phyloP scores from a whole-genome alignment of 2,113 vertebrate species.

The Leucoraja erinaceus region DNA sequence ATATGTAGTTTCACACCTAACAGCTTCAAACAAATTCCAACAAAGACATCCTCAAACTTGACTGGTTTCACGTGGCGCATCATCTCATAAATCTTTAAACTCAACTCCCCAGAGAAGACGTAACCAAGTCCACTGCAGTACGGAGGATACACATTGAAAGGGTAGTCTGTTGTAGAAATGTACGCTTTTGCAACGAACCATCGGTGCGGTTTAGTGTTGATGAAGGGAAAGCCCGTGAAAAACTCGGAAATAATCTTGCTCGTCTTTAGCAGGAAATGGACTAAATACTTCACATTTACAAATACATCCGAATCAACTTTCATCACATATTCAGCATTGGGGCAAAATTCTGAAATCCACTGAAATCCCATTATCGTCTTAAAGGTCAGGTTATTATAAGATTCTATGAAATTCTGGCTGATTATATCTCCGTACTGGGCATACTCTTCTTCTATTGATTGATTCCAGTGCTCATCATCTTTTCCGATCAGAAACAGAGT shows the following conservation, averaged over 20 bases:
- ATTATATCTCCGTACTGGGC: slow-evolving; percentile 56
- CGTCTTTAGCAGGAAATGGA: slow-evolving; percentile 49
- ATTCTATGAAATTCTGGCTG: slow-evolving; percentile 56
- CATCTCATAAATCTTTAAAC: slow-evolving; percentile 51
- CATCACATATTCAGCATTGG: slow-evolving; percentile 53
- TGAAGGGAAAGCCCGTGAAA: slow-evolving; percentile 55
- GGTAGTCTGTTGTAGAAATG: slow-evolving; percentile 56
- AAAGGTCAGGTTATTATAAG: slow-evolving; percentile 56
- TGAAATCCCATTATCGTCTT: slow-evolving; percentile 61
- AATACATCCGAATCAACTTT: slow-evolving; percentile 56
- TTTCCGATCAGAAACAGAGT: slow-evolving; percentile 56
- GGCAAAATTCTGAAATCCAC: slow-evolving; percentile 57
- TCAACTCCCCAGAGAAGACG: slow-evolving; percentile 53
- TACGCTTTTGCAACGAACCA: slow-evolving; percentile 43
- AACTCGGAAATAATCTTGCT: slow-evolving; percentile 48
- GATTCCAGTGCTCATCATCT: not conserved
- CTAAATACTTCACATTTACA: slow-evolving; percentile 55
- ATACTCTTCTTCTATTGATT: slow-evolving; percentile 55
- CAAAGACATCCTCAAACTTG: slow-evolving; percentile 61
- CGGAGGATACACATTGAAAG: slow-evolving; percentile 52
- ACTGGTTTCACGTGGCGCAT: slow-evolving; percentile 57
- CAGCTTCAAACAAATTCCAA: slow-evolving; percentile 57
- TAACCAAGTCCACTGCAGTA: slow-evolving; percentile 60
- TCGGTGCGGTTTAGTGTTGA: slow-evolving; percentile 45
- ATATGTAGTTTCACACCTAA: slow-evolving; percentile 52